Conservation (phyloP, 2,797 vertebrate genomes). For the Thunnus albacares region DNA sequence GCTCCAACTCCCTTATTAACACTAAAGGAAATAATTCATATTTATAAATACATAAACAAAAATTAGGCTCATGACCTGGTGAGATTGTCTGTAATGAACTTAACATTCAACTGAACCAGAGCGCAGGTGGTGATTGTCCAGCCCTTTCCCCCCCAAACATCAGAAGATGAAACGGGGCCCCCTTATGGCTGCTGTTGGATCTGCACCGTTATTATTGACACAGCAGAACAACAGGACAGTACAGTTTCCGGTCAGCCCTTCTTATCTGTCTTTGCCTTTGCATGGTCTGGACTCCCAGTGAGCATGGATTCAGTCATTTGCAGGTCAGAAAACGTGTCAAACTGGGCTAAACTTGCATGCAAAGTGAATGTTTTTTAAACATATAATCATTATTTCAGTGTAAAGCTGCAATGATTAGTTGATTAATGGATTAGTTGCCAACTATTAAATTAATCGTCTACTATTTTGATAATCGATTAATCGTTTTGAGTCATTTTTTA, state of each 20-base stretch:
- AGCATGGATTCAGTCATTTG: not conserved
- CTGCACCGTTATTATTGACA: slow-evolving; percentile 42
- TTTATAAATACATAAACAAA: slow-evolving; percentile 11
- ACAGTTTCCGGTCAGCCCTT: slow-evolving; percentile 71
- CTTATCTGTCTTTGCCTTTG: slow-evolving; percentile 15
- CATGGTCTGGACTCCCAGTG: slow-evolving; percentile 13
- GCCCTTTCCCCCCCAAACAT: slow-evolving; percentile 39
- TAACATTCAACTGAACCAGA: slow-evolving; percentile 41
- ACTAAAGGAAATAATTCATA: slow-evolving; percentile 30
- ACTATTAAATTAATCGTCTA: too few relatives aligned
- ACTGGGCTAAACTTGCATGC: not conserved
- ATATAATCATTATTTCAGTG: too few relatives aligned
- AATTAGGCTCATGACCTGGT: slow-evolving; percentile 30
- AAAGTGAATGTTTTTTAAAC: not conserved
- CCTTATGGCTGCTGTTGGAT: slow-evolving; percentile 58
- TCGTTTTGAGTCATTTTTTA: too few relatives aligned
- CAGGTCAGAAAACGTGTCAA: not conserved
- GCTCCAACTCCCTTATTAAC: slow-evolving; percentile 55
- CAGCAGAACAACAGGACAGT: slow-evolving; percentile 33
- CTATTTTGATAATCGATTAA: too few relatives aligned
- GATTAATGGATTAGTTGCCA: too few relatives aligned
- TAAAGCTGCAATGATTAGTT: too few relatives aligned
- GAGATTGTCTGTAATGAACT: slow-evolving; percentile 64
- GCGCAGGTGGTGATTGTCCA: slow-evolving; percentile 53
- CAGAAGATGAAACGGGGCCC: slow-evolving; percentile 33